Evolutionary conservation across 2,113 vertebrate genomes (phyloP).

Genomic region (Rattus norvegicus): GRCr8 NC_086039.1:90976001-90976500

Average conservation of each 20-base stretch:
- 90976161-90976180: neutral
- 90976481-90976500: neutral
- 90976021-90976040: no score
- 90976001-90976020: no score
- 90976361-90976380: neutral
- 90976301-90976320: neutral
- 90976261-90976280: neutral
- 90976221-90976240: neutral
- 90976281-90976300: neutral
- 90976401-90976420: neutral
- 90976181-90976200: neutral
- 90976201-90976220: neutral
- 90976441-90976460: neutral
- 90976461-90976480: neutral
- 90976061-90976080: no score
- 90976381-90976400: neutral
- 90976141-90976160: no score
- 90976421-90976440: neutral
- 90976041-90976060: no score
- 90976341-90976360: neutral
- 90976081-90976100: no score
- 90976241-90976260: neutral
- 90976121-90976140: no score
- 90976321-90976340: neutral
- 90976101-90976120: no score